Evolutionary conservation across 2,113 vertebrate genomes (phyloP).

Genomic region (Penelope pileata): DNA sequence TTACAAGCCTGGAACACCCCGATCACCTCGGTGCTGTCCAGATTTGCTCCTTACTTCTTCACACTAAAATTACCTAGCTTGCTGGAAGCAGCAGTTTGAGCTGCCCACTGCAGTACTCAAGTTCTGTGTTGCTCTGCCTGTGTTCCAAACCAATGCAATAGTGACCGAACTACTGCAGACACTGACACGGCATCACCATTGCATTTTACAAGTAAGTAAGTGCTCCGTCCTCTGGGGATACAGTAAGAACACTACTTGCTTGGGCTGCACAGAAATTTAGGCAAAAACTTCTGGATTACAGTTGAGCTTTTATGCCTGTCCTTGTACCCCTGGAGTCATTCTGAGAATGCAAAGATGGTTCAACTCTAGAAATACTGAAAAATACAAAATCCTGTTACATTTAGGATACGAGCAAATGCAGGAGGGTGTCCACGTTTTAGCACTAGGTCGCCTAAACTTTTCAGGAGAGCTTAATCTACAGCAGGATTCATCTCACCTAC

Average conservation of each 20-base stretch:
- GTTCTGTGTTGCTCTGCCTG: background rate
- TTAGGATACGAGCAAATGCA: background rate
- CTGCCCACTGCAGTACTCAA: fast-evolving
- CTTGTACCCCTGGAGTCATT: background rate
- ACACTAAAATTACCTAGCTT: background rate
- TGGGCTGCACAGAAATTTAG: background rate
- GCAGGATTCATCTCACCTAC: background rate
- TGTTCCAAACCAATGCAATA: background rate
- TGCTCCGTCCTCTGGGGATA: background rate
- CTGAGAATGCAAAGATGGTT: background rate
- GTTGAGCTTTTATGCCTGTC: background rate
- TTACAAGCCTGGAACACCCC: background rate
- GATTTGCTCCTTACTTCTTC: background rate
- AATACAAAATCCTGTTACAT: background rate
- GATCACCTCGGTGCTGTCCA: background rate
- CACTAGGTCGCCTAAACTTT: background rate
- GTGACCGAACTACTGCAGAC: background rate
- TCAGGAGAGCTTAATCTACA: background rate
- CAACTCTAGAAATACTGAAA: background rate
- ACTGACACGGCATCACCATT: background rate
- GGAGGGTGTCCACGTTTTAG: background rate
- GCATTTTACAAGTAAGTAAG: background rate
- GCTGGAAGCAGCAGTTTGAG: background rate
- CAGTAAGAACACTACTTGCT: fast-evolving
- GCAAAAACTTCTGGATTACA: background rate